Conservation (phyloP, 2,113 vertebrate species). For the Pteruthius melanotis region DNA sequence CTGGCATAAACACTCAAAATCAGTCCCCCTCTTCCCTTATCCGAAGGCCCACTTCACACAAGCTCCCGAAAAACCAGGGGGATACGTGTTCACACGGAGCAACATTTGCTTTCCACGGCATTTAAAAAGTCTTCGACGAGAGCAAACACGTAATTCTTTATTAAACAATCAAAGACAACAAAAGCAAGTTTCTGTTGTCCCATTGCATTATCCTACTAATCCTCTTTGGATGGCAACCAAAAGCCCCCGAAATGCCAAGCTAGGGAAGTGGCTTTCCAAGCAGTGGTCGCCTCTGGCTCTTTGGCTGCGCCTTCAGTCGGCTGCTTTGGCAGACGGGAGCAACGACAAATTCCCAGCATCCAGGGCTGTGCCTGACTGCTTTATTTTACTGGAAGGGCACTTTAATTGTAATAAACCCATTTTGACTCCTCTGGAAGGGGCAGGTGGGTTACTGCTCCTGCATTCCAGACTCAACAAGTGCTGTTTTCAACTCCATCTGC, state of each 20-base stretch:
- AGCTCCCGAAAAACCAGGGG: neutral
- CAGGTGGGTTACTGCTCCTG: neutral
- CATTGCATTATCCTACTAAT: conserved; percentile 29
- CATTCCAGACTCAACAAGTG: neutral
- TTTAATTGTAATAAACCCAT: neutral
- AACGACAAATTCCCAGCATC: neutral
- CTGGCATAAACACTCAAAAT: neutral
- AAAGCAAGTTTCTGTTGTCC: conserved; percentile 48
- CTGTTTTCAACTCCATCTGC: neutral
- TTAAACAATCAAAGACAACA: conserved; percentile 55
- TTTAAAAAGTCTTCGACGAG: neutral
- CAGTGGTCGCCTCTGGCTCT: conserved; percentile 41
- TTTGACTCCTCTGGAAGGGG: neutral
- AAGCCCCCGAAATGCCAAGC: conserved; percentile 33
- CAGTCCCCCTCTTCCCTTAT: neutral
- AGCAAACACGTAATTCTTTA: conserved; percentile 26
- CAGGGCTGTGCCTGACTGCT: neutral
- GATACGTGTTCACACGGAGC: rapidly evolving
- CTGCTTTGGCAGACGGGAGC: neutral
- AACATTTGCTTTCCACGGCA: neutral
- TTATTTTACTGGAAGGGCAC: neutral
- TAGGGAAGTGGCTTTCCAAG: neutral
- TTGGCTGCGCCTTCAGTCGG: conserved; percentile 13
- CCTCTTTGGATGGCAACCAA: conserved; percentile 46
- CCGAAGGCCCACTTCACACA: neutral